Percentiles rank a stretch among this genome's conserved stretches.
Conservation (phyloP, 2,797 vertebrate genomes). For the Siniperca undulata region DNA sequence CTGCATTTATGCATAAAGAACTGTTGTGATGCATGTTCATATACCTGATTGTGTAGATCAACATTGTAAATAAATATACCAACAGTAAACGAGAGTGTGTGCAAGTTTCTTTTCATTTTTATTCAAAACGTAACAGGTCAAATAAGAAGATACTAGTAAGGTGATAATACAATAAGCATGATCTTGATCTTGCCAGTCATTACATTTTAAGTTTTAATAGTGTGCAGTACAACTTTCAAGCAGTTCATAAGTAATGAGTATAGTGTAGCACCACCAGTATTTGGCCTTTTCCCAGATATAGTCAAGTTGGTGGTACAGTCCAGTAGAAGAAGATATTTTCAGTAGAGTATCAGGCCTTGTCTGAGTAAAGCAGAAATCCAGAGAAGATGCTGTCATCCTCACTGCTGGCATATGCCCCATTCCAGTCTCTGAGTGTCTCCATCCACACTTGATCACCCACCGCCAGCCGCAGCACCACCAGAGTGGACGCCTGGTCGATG, state of each 20-base stretch:
- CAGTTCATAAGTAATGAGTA: constrained; percentile 27
- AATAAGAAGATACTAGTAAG: constrained; percentile 8
- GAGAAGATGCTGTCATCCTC: constrained; percentile 97
- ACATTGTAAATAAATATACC: not conserved
- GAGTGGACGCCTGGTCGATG: constrained; percentile 94
- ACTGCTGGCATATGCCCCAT: constrained; percentile 92
- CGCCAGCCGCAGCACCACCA: constrained; percentile 89
- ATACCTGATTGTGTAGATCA: accelerated
- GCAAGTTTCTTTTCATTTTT: not conserved
- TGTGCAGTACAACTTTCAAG: constrained; percentile 11
- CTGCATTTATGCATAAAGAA: not conserved
- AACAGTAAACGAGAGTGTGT: constrained; percentile 1
- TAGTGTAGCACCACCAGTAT: constrained; percentile 50
- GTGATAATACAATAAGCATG: constrained; percentile 27
- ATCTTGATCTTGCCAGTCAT: constrained; percentile 10
- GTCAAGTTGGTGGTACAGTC: constrained; percentile 35
- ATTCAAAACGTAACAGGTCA: constrained; percentile 27
- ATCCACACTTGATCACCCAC: constrained; percentile 95
- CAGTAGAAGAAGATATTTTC: constrained; percentile 27
- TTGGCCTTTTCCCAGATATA: constrained; percentile 28
- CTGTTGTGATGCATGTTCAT: not conserved
- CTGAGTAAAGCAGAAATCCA: constrained; percentile 93
- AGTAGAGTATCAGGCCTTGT: constrained; percentile 66
- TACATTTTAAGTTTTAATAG: constrained; percentile 6
- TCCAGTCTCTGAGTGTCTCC: constrained; percentile 95